Conservation (phyloP, 37 sponge, comb jelly and placozoan genomes). For the Cliona cf. orientalis region DNA sequence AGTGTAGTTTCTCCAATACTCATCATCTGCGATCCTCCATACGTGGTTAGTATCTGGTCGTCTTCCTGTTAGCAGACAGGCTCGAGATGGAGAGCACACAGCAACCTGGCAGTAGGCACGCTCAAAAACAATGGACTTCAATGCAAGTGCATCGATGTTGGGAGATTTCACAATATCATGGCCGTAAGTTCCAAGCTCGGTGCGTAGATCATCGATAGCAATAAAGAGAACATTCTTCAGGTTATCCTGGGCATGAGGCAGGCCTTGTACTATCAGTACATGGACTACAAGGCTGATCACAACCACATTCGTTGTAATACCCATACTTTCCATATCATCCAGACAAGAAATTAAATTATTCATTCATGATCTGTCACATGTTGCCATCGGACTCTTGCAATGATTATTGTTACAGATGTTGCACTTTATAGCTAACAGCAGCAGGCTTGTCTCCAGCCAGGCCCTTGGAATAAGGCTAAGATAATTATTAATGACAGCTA, state of each 20-base stretch:
- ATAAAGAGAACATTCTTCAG: conserved; percentile 42
- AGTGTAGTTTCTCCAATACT: conserved; percentile 41
- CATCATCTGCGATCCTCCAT: conserved; percentile 46
- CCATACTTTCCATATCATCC: no score
- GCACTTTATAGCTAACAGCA: no score
- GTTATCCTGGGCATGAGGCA: neutral
- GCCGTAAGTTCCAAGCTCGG: conserved; percentile 46
- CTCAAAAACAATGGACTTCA: conserved; percentile 48
- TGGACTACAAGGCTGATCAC: no score
- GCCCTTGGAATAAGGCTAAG: no score
- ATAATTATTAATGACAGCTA: no score
- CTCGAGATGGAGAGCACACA: conserved; percentile 48
- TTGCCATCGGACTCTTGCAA: no score
- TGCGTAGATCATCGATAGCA: conserved; percentile 54
- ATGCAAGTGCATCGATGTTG: conserved; percentile 53
- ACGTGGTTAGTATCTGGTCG: conserved; percentile 56
- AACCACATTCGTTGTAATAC: no score
- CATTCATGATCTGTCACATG: no score
- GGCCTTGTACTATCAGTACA: neutral
- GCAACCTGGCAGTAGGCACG: conserved; percentile 57
- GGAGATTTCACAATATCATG: conserved; percentile 13
- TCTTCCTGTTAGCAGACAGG: conserved; percentile 55
- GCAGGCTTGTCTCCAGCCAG: no score
- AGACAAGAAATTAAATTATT: no score
- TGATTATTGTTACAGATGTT: no score